phyloP scores from a whole-genome alignment of 2,797 vertebrate genomes.

The Chrysocyon brachyurus region DNA sequence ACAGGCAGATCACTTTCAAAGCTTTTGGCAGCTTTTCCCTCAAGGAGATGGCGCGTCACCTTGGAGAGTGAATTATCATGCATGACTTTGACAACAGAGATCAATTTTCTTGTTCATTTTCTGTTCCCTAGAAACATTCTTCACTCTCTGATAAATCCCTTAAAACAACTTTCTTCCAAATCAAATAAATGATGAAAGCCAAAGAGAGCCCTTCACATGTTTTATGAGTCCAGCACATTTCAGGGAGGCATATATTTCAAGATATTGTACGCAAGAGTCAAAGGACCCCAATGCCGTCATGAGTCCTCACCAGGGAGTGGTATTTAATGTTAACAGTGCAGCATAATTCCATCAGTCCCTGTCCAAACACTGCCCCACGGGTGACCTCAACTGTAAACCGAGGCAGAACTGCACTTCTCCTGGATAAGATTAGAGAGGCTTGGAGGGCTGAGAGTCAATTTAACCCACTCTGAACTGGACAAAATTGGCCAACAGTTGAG shows the following conservation, averaged over 20 bases:
- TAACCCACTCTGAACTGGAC: constrained; percentile 63
- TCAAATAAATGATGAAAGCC: constrained; percentile 56
- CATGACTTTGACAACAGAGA: constrained; percentile 68
- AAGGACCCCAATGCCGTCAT: constrained; percentile 40
- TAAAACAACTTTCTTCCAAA: constrained; percentile 41
- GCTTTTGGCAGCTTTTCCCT: constrained; percentile 81
- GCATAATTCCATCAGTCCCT: constrained; percentile 57
- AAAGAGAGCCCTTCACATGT: background rate
- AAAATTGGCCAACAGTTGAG: background rate
- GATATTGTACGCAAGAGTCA: background rate
- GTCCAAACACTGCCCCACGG: constrained; percentile 33
- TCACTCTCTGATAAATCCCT: constrained; percentile 29
- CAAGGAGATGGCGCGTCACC: constrained; percentile 63
- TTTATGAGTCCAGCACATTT: background rate
- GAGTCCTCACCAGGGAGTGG: background rate
- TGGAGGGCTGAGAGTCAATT: constrained; percentile 52
- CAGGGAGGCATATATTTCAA: background rate
- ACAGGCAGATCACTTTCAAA: constrained; percentile 85
- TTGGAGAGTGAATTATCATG: constrained; percentile 61
- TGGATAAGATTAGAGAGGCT: constrained; percentile 81
- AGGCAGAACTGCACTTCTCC: constrained; percentile 65
- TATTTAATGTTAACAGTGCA: constrained; percentile 48
- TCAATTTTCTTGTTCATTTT: constrained; percentile 59
- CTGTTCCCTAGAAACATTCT: constrained; percentile 60
- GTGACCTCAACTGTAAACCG: constrained; percentile 79